phyloP scores from a whole-genome alignment of 1,140 invertebrate genomes.

The Bombus consobrinus region DNA sequence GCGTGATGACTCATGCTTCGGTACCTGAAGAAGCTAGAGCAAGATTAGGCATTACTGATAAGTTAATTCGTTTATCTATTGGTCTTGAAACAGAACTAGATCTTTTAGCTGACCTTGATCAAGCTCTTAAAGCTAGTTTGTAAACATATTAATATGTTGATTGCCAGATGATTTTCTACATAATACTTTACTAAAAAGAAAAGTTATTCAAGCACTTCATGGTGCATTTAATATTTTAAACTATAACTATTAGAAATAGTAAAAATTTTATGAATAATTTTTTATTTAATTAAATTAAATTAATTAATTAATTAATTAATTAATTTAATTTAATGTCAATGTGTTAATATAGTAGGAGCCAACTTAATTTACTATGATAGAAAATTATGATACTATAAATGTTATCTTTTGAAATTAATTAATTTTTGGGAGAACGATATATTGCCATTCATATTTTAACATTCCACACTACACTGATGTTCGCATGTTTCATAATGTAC shows the following conservation, averaged over 20 bases:
- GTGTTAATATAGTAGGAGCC: neutral
- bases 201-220: neutral
- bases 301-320: too few relatives aligned
- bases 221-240: neutral
- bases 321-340: too few relatives aligned
- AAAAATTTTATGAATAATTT: neutral
- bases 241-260: neutral
- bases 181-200: neutral
- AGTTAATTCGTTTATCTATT: slow-evolving; percentile 94
- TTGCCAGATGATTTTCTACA: neutral
- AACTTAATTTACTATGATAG: neutral
- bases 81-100: slow-evolving; percentile 95
- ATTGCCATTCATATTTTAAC: neutral
- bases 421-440: neutral
- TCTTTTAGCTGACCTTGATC: slow-evolving; percentile 93
- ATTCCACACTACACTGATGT: slow-evolving; percentile 1
- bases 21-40: slow-evolving; percentile 88
- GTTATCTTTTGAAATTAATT: neutral
- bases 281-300: too few relatives aligned
- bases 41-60: slow-evolving; percentile 92
- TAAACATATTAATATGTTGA: slow-evolving; percentile 21
- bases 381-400: neutral
- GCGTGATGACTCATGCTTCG: slow-evolving; percentile 92
- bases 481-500: neutral
- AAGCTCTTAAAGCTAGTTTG: slow-evolving; percentile 85